Conservation (phyloP, 2,113 vertebrate species). For the Myotis brandtii region DNA sequence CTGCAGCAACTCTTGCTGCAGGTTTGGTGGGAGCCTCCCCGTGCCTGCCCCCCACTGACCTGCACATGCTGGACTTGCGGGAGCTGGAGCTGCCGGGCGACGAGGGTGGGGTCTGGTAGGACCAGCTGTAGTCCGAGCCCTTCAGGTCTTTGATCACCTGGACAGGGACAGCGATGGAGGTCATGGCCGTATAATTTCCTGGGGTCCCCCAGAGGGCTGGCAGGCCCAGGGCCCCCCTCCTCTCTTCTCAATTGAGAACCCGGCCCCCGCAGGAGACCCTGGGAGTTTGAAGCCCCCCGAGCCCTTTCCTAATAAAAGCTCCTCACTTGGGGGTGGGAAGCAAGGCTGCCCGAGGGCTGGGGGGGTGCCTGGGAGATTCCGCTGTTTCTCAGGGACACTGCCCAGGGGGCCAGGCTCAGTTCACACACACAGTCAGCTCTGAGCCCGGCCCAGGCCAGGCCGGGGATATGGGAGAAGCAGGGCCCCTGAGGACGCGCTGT, state of each 20-base stretch:
- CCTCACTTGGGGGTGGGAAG: neutral
- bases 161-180: neutral
- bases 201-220: neutral
- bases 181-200: neutral
- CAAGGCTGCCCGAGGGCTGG: neutral
- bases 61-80: constrained; percentile 99
- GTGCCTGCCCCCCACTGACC: constrained; percentile 82
- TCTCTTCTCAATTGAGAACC: neutral
- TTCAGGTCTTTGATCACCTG: constrained; percentile 99
- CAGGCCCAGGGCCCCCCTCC: neutral
- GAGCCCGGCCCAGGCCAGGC: neutral
- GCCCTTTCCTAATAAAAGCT: neutral
- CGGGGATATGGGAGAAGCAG: neutral
- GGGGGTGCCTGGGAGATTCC: rapidly evolving
- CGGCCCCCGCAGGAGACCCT: neutral
- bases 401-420: too few species aligned
- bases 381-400: neutral
- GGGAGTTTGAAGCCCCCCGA: neutral
- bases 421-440: neutral
- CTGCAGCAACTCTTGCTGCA: neutral
- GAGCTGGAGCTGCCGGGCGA: constrained; percentile 96
- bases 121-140: constrained; percentile 98
- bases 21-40: neutral
- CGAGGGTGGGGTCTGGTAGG: constrained; percentile 97
- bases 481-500: neutral